Evolutionary conservation across 2,797 vertebrate genomes (phyloP).

Genomic region (Bovichtus variegatus): DNA sequence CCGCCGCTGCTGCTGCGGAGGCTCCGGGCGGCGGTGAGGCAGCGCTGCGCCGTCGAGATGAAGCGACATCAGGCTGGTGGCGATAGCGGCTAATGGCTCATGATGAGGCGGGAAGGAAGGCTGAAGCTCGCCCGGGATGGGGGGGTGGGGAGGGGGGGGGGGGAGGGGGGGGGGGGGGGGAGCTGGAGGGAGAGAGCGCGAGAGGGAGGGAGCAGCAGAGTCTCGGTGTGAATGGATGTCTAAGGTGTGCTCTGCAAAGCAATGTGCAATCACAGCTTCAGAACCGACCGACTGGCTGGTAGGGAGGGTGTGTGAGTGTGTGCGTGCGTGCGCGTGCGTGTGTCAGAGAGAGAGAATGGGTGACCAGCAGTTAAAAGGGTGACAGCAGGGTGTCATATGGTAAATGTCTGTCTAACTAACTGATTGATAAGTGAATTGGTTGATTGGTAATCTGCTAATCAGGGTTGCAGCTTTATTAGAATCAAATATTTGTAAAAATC

Average conservation of each 20-base stretch:
- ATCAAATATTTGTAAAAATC: no score
- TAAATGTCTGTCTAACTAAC: not conserved
- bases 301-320: not conserved
- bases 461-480: no score
- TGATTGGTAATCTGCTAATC: not conserved
- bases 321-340: not conserved
- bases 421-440: not conserved
- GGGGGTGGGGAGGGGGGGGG: not conserved
- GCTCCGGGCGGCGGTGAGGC: slow-evolving; percentile 45
- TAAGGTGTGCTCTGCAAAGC: slow-evolving; percentile 47
- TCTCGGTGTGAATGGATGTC: slow-evolving; percentile 36
- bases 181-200: not conserved
- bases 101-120: slow-evolving; percentile 43
- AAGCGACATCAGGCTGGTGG: slow-evolving; percentile 62
- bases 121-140: slow-evolving; percentile 32
- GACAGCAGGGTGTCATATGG: not conserved
- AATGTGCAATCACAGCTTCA: slow-evolving; percentile 36
- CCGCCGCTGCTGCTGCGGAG: slow-evolving; percentile 40
- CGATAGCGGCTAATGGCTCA: slow-evolving; percentile 52
- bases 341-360: not conserved
- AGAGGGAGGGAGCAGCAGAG: slow-evolving; percentile 24
- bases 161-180: not conserved
- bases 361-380: not conserved
- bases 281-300: not conserved
- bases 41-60: slow-evolving; percentile 35